Evolutionary conservation across 2,113 vertebrate genomes (phyloP).

Genomic region (Lepisosteus oculatus): DNA sequence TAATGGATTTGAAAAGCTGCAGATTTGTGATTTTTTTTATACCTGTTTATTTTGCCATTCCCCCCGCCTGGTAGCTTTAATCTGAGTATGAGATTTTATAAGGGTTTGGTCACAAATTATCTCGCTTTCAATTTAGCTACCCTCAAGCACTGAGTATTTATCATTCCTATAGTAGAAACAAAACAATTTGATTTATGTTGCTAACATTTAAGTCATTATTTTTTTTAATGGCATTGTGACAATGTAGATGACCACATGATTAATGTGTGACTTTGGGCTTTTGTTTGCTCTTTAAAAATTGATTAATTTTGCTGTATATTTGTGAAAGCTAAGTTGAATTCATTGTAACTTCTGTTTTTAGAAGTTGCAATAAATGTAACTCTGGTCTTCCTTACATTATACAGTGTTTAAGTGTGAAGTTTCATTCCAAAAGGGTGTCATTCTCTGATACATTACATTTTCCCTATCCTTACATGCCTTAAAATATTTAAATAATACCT

Average conservation of each 20-base stretch:
- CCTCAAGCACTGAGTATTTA: background rate
- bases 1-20: too few species aligned
- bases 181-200: background rate
- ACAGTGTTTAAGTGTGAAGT: too few species aligned
- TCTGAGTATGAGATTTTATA: too few species aligned
- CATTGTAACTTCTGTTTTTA: too few species aligned
- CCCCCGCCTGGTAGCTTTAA: background rate
- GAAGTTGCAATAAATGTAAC: too few species aligned
- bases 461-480: too few species aligned
- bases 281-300: background rate
- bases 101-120: background rate
- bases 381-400: too few species aligned
- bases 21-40: background rate
- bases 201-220: background rate
- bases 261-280: background rate
- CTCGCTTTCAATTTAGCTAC: background rate
- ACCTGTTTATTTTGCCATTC: background rate
- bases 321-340: background rate
- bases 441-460: too few species aligned
- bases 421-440: too few species aligned
- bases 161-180: too few species aligned
- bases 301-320: slow-evolving; percentile 1
- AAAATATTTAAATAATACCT: too few species aligned
- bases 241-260: background rate
- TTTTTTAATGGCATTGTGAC: background rate